Percentiles rank a stretch among this genome's conserved stretches.
Evolutionary conservation across 1,140 invertebrate species (phyloP).

Genomic region (Orchesella cincta): DNA sequence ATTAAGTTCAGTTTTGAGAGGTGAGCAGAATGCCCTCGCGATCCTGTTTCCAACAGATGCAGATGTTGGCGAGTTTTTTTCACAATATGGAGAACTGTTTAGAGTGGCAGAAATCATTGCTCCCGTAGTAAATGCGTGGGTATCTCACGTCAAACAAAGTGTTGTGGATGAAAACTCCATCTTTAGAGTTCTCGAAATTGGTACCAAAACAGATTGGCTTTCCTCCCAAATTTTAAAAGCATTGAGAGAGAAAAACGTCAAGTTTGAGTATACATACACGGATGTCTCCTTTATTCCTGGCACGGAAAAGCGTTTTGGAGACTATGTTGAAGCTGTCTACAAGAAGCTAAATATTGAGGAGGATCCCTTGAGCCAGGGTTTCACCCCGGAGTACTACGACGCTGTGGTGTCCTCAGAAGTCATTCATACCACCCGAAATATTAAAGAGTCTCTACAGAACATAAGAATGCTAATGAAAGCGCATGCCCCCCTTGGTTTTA

Average conservation of each 20-base stretch:
- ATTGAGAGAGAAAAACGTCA: conserved; percentile 14
- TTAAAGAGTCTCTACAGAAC: conserved; percentile 20
- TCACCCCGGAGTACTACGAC: conserved; percentile 33
- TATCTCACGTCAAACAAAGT: not conserved
- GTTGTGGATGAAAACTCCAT: not conserved
- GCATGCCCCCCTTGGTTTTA: not conserved
- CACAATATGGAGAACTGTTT: too few species aligned
- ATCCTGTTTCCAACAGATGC: too few species aligned
- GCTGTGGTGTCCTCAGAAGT: conserved; percentile 31
- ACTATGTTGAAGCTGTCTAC: not conserved
- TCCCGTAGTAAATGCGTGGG: not conserved
- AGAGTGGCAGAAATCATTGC: too few species aligned
- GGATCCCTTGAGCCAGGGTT: conserved; percentile 41
- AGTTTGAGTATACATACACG: conserved; percentile 37
- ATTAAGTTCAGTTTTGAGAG: too few species aligned
- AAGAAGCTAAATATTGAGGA: conserved; percentile 41
- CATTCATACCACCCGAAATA: conserved; percentile 36
- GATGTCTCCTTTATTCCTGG: conserved; percentile 38
- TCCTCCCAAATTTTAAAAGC: not conserved
- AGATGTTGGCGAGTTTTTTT: too few species aligned
- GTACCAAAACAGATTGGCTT: conserved; percentile 26
- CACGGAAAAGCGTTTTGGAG: not conserved
- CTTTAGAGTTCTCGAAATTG: conserved; percentile 38
- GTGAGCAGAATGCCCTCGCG: too few species aligned
- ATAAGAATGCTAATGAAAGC: conserved; percentile 22